Base-by-base conservation (phyloP, 2,113 vertebrate genomes). In the Pseudopipra pipra region DNA sequence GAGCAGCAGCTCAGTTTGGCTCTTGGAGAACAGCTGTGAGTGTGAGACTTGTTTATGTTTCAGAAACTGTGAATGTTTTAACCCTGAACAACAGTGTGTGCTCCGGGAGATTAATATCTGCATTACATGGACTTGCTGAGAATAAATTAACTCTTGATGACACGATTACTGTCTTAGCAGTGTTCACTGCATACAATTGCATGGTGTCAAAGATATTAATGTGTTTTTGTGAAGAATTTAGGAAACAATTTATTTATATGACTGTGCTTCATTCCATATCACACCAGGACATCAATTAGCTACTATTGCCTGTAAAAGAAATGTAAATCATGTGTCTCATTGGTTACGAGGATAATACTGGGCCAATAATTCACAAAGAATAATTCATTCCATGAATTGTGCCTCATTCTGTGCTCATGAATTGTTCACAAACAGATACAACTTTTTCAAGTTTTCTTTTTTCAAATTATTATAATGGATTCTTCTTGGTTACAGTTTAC, bases 121-220 rank as follows among this genome's bases (percentile, higher is more conserved):
- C 94, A 95, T 97, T 97, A 96, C 94, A 95, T 93, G 87, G 95
- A 81, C 96, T 97, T 96, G 96, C 95, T 97, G 94, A 83, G 97
- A 97, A 97, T 97, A 97, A 97, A 97, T 97, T 97, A 97, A 97
- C 97, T 97, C 96, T 97, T 97, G 96, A 97, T 93, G 96, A 97
- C 96, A 97, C 89, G 91, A 97, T 96, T 97, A 96, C 96, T 97
- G 96, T 97, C 95, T 96, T 97, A 97, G 94, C 95, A 94, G 95
- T 94, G 91, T 75, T 97, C 92, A 31, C 72, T 20, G 76, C 85
- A 96, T 93, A 97, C 94, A 97, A 95, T 97, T 96, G 96, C 96
- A 96, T 79, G 94, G 96, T 97, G 93, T 96, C 92, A 96, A 94
- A 96, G 96, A 97, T 96, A 97, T 96, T 96, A 97, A 97, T 97